Conservation (phyloP, 2,888 invertebrate genomes). For the Bombyx huttoni region DNA sequence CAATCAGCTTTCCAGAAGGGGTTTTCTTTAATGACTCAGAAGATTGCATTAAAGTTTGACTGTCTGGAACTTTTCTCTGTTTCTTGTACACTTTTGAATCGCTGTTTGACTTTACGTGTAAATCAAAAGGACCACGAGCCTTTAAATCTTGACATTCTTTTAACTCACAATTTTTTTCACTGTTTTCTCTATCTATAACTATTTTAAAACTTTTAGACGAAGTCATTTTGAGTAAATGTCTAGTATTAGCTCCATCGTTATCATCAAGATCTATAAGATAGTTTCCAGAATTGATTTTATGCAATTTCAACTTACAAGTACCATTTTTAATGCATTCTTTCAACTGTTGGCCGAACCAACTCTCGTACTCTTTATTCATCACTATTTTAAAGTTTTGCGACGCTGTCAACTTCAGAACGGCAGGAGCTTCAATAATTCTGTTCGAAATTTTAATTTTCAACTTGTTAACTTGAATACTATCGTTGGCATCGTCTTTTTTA, state of each 20-base stretch:
- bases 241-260: conserved; percentile 6
- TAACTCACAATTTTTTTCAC: neutral
- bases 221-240: neutral
- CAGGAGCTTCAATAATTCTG: conserved; percentile 16
- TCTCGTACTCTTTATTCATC: conserved; percentile 49
- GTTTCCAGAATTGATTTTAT: conserved; percentile 25
- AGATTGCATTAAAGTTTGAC: conserved; percentile 14
- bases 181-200: conserved; percentile 7
- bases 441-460: conserved; percentile 21
- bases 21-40: conserved; percentile 22
- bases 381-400: conserved; percentile 35
- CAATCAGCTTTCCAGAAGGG: too few relatives aligned
- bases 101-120: conserved; percentile 19
- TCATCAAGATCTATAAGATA: conserved; percentile 26
- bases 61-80: conserved; percentile 16
- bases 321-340: conserved; percentile 16
- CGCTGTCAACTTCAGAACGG: conserved; percentile 26
- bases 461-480: conserved; percentile 5
- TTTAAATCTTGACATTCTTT: neutral
- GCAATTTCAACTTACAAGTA: conserved; percentile 21
- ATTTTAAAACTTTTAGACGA: conserved; percentile 21
- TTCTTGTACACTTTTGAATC: conserved; percentile 26
- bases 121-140: neutral
- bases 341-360: conserved; percentile 19
- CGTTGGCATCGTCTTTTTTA: neutral